Percentiles rank a stretch among this genome's conserved stretches.
Evolutionary conservation across 1,140 invertebrate genomes (phyloP).

Genomic region (Drosophila nebulosa): DNA sequence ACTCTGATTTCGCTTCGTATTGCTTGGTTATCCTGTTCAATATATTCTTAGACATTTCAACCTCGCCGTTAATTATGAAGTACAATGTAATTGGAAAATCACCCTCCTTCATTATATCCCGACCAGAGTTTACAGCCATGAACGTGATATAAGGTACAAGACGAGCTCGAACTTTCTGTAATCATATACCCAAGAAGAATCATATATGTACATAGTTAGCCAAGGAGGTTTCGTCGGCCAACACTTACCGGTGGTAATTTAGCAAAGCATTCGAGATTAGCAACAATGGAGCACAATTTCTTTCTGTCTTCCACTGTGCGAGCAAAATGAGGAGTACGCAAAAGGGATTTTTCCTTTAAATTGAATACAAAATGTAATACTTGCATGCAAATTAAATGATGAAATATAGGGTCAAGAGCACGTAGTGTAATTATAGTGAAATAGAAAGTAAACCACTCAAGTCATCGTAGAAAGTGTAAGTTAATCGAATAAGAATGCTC

Average conservation of each 20-base stretch:
- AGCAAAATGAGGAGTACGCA: conserved; percentile 27
- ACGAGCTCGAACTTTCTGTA: conserved; percentile 65
- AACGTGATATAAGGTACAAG: conserved; percentile 48
- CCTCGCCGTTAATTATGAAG: conserved; percentile 64
- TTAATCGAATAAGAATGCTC: too few relatives aligned
- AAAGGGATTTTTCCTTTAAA: conserved; percentile 53
- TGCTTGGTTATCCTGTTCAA: conserved; percentile 15
- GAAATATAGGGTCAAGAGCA: too few relatives aligned
- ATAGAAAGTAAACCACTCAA: too few relatives aligned
- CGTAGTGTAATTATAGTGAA: too few relatives aligned
- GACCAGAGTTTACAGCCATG: conserved; percentile 34
- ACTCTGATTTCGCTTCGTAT: conserved; percentile 19
- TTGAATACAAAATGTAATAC: not conserved
- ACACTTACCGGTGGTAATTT: conserved; percentile 57
- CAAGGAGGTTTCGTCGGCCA: too few relatives aligned
- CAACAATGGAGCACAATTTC: conserved; percentile 49
- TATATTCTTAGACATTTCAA: conserved; percentile 46
- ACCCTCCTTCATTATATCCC: conserved; percentile 55
- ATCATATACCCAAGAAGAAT: too few relatives aligned
- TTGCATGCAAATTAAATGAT: too few relatives aligned
- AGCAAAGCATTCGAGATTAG: conserved; percentile 46
- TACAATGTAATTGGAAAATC: conserved; percentile 48
- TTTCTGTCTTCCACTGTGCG: conserved; percentile 57
- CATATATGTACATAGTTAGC: too few relatives aligned
- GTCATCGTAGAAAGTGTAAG: too few relatives aligned